These are phyloP conservation scores for Cacajao melanocephalus DNA, from an alignment of 2,797 vertebrate species.

Conservation along the genomic window DNA sequence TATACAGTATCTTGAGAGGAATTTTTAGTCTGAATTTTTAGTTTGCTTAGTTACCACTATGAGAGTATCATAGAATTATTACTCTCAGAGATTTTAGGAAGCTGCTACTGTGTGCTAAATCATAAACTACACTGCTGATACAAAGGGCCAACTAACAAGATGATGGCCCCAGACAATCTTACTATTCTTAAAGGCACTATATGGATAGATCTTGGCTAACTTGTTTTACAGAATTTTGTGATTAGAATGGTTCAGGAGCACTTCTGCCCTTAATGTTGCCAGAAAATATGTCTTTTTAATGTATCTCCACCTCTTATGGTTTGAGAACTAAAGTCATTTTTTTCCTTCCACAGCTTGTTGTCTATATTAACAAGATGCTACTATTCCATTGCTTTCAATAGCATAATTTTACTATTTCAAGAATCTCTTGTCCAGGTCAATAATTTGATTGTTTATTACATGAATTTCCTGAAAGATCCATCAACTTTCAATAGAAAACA, in stretches of 20 bases:
- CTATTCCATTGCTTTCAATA: background rate
- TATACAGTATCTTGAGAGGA: slow-evolving; percentile 19
- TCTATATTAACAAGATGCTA: background rate
- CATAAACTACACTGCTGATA: background rate
- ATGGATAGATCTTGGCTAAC: background rate
- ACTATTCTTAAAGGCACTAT: background rate
- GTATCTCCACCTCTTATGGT: background rate
- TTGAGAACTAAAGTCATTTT: background rate
- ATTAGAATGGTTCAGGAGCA: background rate
- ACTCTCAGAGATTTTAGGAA: background rate
- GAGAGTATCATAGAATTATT: background rate
- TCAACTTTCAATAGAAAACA: background rate
- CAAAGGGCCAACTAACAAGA: background rate
- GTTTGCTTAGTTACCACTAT: background rate
- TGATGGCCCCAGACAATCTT: background rate
- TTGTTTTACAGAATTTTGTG: background rate
- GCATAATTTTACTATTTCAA: background rate
- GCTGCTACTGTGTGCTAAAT: background rate
- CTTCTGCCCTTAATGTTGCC: background rate
- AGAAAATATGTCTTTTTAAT: background rate
- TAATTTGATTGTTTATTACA: background rate
- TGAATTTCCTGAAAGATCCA: background rate
- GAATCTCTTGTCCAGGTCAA: background rate
- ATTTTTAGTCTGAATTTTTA: background rate
- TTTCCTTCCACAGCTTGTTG: background rate